Percentiles rank a stretch among this genome's conserved stretches.
These are phyloP conservation scores for Sycophila texana DNA, from an alignment of 2,888 invertebrate species.

Conservation along the genomic window DNA sequence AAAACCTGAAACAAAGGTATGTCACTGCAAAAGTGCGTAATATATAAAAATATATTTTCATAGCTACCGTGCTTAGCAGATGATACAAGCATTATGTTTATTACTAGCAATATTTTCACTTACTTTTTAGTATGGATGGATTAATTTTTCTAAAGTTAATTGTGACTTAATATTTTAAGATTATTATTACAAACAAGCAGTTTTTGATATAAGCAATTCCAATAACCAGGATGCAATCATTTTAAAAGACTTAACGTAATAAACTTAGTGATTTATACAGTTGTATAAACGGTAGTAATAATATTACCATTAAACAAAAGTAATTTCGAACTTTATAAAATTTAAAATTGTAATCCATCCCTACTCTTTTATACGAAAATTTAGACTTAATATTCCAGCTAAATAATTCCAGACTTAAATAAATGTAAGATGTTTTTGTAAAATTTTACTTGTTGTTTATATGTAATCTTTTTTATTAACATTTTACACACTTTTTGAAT, in stretches of 20 bases:
- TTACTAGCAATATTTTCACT: constrained; percentile 47
- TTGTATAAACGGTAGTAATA: too few relatives aligned
- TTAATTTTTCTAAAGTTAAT: not conserved
- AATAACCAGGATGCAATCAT: too few relatives aligned
- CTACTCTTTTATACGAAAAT: constrained; percentile 28
- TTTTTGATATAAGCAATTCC: too few relatives aligned
- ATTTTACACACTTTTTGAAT: constrained; percentile 48
- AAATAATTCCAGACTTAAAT: constrained; percentile 51
- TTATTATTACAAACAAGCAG: too few relatives aligned
- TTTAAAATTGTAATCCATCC: constrained; percentile 33
- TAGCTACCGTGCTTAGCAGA: constrained; percentile 44
- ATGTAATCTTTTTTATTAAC: constrained; percentile 50
- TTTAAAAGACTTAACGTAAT: too few relatives aligned
- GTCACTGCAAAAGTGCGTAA: constrained; percentile 41
- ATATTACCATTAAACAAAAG: too few relatives aligned
- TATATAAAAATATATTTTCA: constrained; percentile 56
- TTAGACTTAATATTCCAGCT: constrained; percentile 38
- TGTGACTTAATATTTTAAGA: too few relatives aligned
- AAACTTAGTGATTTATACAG: too few relatives aligned
- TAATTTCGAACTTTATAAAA: too few relatives aligned
- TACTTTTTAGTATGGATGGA: constrained; percentile 44
- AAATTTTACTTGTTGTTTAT: constrained; percentile 49
- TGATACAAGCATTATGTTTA: constrained; percentile 43
- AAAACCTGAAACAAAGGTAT: constrained; percentile 29
- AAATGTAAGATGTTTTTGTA: constrained; percentile 46